Percentiles rank a stretch among this genome's conserved stretches.
Evolutionary conservation across 2,113 vertebrate genomes (phyloP).

Genomic region (Callorhinus ursinus): DNA sequence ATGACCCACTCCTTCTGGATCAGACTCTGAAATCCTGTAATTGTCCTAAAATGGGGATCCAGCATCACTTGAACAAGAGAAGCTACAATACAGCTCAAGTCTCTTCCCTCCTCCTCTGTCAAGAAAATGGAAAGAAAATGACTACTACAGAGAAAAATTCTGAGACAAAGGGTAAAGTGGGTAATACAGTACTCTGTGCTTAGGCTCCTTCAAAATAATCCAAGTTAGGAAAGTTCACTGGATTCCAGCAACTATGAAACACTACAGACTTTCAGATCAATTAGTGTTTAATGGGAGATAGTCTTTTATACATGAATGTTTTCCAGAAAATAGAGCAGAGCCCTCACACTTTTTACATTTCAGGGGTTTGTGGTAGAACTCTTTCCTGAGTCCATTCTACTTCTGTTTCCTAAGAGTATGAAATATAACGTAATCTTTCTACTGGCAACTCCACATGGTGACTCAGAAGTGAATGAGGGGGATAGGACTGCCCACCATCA

Average conservation of each 20-base stretch:
- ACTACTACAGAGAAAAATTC: neutral
- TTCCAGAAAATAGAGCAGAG: neutral
- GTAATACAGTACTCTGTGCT: neutral
- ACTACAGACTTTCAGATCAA: neutral
- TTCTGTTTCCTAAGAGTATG: neutral
- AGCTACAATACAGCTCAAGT: constrained; percentile 94
- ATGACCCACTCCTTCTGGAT: constrained; percentile 99
- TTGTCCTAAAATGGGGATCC: constrained; percentile 95
- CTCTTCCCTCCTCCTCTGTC: constrained; percentile 97
- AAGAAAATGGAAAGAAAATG: constrained; percentile 51
- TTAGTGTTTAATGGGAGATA: neutral
- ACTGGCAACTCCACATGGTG: neutral
- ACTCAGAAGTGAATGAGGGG: neutral
- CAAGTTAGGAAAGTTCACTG: neutral
- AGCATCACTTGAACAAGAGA: constrained; percentile 96
- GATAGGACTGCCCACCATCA: neutral
- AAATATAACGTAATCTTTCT: neutral
- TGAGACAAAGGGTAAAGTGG: neutral
- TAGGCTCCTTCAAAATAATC: neutral
- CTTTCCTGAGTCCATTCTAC: neutral
- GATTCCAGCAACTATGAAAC: neutral
- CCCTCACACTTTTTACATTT: neutral
- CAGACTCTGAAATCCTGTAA: constrained; percentile 96
- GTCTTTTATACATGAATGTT: neutral
- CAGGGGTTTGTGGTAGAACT: neutral